Percentiles rank a stretch among this genome's conserved stretches.
These are phyloP conservation scores for Eupithecia vulgata DNA, from an alignment of 2,888 invertebrate genomes.

Conservation along the genomic window DNA sequence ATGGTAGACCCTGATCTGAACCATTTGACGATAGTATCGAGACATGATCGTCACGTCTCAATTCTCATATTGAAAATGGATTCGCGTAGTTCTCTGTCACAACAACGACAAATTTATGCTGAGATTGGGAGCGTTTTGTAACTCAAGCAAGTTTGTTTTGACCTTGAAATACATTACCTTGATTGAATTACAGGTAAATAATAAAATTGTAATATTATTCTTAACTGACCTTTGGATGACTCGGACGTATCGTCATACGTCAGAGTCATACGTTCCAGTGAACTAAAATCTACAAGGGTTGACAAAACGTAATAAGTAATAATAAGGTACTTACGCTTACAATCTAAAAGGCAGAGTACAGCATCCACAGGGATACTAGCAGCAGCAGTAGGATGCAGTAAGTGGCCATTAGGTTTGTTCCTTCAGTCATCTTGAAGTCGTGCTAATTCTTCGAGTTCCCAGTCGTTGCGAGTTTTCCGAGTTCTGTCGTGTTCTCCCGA, in stretches of 20 bases:
- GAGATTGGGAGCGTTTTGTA: background rate
- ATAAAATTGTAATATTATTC: background rate
- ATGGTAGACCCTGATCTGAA: too few relatives aligned
- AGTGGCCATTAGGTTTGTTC: slow-evolving; percentile 86
- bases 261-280: background rate
- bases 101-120: background rate
- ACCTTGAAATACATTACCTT: background rate
- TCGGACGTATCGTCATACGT: background rate
- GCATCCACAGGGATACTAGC: slow-evolving; percentile 85
- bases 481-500: slow-evolving; percentile 48
- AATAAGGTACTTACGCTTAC: slow-evolving; percentile 50
- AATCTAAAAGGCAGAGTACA: slow-evolving; percentile 85
- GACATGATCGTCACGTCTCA: too few relatives aligned
- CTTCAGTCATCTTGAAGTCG: slow-evolving; percentile 69
- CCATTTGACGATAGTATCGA: too few relatives aligned
- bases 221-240: slow-evolving; percentile 11
- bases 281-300: background rate
- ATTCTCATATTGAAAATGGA: too few relatives aligned
- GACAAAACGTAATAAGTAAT: background rate
- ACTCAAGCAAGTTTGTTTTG: background rate
- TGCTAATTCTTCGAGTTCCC: background rate
- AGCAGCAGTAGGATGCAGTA: slow-evolving; percentile 86
- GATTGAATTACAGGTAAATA: background rate
- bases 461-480: background rate
- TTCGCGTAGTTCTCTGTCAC: too few relatives aligned